phyloP scores from a whole-genome alignment of 2,797 vertebrate species.

The Hyperoplus lanceolatus region DNA sequence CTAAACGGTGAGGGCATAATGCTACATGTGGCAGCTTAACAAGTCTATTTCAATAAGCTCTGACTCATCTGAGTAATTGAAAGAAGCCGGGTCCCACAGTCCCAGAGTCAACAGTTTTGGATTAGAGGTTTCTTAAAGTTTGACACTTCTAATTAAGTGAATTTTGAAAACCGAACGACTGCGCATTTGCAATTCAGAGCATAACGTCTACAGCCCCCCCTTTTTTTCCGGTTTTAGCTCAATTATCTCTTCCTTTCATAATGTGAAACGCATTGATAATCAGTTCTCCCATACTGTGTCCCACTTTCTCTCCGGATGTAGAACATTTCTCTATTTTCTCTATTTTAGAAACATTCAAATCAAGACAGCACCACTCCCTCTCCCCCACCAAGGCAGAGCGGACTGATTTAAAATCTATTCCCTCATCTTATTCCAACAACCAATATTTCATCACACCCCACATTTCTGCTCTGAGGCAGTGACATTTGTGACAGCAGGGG shows the following conservation, averaged over 20 bases:
- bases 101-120: conserved; percentile 30
- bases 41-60: conserved; percentile 9
- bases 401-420: conserved; percentile 71
- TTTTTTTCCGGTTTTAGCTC: conserved; percentile 42
- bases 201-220: conserved; percentile 35
- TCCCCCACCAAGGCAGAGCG: conserved; percentile 50
- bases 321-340: conserved; percentile 52
- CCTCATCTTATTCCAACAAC: conserved; percentile 72
- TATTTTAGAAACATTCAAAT: conserved; percentile 55
- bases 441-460: conserved; percentile 64
- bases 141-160: conserved; percentile 49
- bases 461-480: conserved; percentile 68
- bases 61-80: conserved; percentile 1
- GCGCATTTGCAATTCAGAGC: conserved; percentile 55
- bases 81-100: conserved; percentile 1
- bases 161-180: conserved; percentile 35
- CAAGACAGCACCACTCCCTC: conserved; percentile 45
- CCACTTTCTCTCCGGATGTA: conserved; percentile 67
- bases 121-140: conserved; percentile 33
- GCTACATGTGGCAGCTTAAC: conserved; percentile 9
- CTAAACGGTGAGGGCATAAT: background rate
- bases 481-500: conserved; percentile 70
- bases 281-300: conserved; percentile 63
- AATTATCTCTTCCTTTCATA: conserved; percentile 64
- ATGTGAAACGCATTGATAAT: conserved; percentile 64